Base-by-base conservation (phyloP, 1,140 invertebrate species). In the Chironomus striatipennis region DNA sequence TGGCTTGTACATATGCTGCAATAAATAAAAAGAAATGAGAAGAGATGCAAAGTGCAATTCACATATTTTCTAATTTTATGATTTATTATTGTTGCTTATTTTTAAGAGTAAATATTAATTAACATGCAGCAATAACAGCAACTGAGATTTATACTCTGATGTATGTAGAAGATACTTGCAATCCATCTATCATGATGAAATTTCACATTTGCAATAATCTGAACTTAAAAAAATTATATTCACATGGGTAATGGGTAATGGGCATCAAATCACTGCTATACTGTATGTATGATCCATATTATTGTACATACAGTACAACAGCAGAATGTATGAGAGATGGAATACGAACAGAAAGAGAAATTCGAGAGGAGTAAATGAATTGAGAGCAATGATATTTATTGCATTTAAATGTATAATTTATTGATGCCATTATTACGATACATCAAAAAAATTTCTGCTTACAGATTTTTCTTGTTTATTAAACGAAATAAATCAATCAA, bases 401-500 rank as follows among this genome's bases (percentile, higher is more conserved):
- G 47, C 47, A 57, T 57, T 57, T 57, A 57, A 70, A 70, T 70
- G 65, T 70, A 21, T 70, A 20, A 70, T 70, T 70, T 70, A 70
- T 70, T 70, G 20, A 21, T 20, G 65, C 65, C 20, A 21, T 70
- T 70, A 70, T 70, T 70, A 10, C 65, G 65, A 70, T 70, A 70
- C 65, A 70, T 70, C 65, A 70, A 70, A 70, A 70, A 70, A 34
- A 34, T 34, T 34, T 34, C 24, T 34, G 24, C 24, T 34, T 34
- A 34, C 24, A 34, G 24, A 34, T 34, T 34, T 34, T 8, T 67
- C 7, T 9, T 18, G 7, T 70, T 17, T 18, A 70, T 18, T 70
- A n/a, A 70, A 70, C 18, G 47, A 70, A 70, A 70, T 70, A 70
- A 70, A 70, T 70, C 65, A 70, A 70, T 70, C 65, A 70, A 70